These are phyloP conservation scores for Aeoliscus strigatus DNA, from an alignment of 2,797 vertebrate species.

Conservation along the genomic window DNA sequence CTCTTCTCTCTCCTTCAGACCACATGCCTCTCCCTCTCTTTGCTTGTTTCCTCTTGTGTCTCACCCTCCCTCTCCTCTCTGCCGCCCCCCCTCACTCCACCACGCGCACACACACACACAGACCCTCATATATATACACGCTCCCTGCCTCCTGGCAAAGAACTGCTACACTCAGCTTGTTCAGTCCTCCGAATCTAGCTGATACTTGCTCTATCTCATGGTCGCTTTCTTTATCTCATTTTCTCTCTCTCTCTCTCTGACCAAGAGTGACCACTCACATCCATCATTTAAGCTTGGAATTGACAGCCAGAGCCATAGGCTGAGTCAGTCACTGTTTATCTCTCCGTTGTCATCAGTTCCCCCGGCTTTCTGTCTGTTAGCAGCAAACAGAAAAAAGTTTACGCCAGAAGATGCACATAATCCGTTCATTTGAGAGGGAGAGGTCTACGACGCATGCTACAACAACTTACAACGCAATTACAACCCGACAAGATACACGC, in stretches of 20 bases:
- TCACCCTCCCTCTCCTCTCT: slow-evolving; percentile 16
- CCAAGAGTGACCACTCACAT: too few species aligned
- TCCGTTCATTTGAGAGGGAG: too few species aligned
- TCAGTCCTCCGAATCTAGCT: slow-evolving; percentile 34
- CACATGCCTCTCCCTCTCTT: slow-evolving; percentile 33
- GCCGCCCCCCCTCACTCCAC: slow-evolving; percentile 20
- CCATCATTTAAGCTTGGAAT: slow-evolving; percentile 1
- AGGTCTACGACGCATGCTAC: too few species aligned
- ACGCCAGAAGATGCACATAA: too few species aligned
- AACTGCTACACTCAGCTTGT: slow-evolving; percentile 50
- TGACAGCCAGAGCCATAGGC: too few species aligned
- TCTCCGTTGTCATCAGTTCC: too few species aligned
- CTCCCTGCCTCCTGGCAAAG: slow-evolving; percentile 28
- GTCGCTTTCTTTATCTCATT: slow-evolving; percentile 17
- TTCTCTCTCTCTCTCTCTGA: slow-evolving; percentile 16
- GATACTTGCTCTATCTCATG: slow-evolving; percentile 15
- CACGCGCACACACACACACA: slow-evolving; percentile 5
- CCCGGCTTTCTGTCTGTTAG: too few species aligned
- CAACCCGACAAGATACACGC: too few species aligned
- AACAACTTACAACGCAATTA: too few species aligned
- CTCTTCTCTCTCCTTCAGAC: slow-evolving; percentile 65
- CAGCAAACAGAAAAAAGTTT: too few species aligned
- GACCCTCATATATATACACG: slow-evolving; percentile 9
- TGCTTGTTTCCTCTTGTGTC: slow-evolving; percentile 35
- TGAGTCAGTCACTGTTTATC: too few species aligned